Evolutionary conservation across 2,797 vertebrate genomes (phyloP), one percentile per base, ranked within the genome.

Genomic region (Diceros bicornis): DNA sequence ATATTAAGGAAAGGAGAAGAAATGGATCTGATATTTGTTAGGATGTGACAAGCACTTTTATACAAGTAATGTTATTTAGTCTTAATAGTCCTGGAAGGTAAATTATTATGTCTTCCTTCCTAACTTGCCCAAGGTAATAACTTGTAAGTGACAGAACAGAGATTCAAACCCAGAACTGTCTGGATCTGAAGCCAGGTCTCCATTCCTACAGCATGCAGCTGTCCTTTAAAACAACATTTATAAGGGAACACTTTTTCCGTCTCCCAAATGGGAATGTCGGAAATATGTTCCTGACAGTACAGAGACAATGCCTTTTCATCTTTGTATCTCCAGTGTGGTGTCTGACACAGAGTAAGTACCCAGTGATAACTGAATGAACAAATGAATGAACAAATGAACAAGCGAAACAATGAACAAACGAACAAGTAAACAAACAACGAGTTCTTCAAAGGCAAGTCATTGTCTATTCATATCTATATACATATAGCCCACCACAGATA

Each of bases 401-500:
- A 83, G 90, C 32, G 44, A 90, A 89, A 29, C n/a, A 91, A 91
- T 25, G 29, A 82, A 87, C 17, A 4, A 64, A 93, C 32, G 20
- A 94, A 95, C 6, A 44, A 52, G 52, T 78, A 13, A 69, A 64
- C 4, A 44, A 83, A 79, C 89, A 92, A 83, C 72, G 13, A 77
- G n/a, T 21, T 93, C 44, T 84, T 95, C 75, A 68, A 91, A 96
- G 79, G 25, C n/a, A 79, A n/a, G 25, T 75, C 47, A 61, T 72
- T 69, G 75, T 96, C 82, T 27, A 96, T 86, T 94, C 79, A 34
- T 59, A 84, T 50, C 4, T 83, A 72, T n/a, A 87, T 6, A 92
- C 20, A 29, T 34, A 88, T 2, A 66, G 61, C 21, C 74, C 61
- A 85, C 61, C 41, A 90, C 2, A 87, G 17, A 89, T 34, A 92